These are phyloP conservation scores for Sorex fumeus DNA, from an alignment of 2,113 vertebrate species.

Conservation along the genomic window DNA sequence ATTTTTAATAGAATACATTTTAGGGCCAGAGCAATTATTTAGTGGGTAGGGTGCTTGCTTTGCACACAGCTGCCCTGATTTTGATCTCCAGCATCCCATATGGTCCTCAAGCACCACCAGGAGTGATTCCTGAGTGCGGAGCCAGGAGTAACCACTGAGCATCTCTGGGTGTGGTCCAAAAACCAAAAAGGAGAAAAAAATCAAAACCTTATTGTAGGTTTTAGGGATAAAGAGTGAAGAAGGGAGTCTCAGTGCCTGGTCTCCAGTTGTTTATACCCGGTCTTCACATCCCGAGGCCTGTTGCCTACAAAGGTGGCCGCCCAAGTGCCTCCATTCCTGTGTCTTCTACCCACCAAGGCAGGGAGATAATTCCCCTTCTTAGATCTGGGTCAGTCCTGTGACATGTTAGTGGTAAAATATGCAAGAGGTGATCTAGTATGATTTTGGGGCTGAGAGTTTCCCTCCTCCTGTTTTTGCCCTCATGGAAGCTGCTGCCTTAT, in stretches of 20 bases:
- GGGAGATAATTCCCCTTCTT: not conserved
- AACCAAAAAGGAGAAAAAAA: no score
- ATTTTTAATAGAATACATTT: not conserved
- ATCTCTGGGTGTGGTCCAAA: no score
- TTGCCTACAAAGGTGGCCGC: not conserved
- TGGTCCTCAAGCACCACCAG: no score
- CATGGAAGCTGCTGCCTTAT: not conserved
- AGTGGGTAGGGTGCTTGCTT: no score
- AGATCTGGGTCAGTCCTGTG: not conserved
- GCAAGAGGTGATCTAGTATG: not conserved
- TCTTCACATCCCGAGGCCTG: not conserved
- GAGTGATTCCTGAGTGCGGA: no score
- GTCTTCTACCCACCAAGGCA: rapidly evolving
- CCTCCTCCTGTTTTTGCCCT: not conserved
- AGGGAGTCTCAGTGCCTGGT: not conserved
- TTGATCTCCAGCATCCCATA: no score
- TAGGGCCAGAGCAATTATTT: no score
- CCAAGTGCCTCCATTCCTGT: not conserved
- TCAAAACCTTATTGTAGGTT: not conserved
- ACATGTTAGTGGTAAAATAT: not conserved
- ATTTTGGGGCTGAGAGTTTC: not conserved
- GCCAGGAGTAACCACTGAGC: no score
- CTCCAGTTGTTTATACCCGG: not conserved
- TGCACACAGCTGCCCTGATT: no score
- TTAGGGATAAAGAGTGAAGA: not conserved